phyloP scores from a whole-genome alignment of 35 echinoderm and acorn worm genomes.

The Strongylocentrotus purpuratus region DNA sequence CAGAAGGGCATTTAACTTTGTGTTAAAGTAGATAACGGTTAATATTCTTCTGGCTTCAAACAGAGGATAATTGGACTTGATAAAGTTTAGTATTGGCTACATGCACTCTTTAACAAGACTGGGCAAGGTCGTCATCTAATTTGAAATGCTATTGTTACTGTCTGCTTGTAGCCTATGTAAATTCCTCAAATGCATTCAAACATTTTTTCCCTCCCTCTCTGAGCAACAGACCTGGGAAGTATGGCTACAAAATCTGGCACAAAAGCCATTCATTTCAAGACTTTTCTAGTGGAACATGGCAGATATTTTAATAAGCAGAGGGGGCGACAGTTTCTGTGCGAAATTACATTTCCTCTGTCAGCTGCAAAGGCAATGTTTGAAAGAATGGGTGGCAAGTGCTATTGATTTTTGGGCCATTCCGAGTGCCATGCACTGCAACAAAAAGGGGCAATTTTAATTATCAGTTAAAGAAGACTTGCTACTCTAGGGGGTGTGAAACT shows the following conservation, averaged over 20 bases:
- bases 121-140: background rate
- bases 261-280: background rate
- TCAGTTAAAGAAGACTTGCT: background rate
- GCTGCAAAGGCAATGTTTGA: constrained; percentile 9
- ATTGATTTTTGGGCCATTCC: background rate
- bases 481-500: background rate
- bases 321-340: background rate
- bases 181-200: background rate
- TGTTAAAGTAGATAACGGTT: too few relatives aligned
- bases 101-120: background rate
- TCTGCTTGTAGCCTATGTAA: background rate
- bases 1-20: too few relatives aligned
- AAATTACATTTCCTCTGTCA: constrained; percentile 10
- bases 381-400: constrained; percentile 15
- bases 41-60: background rate
- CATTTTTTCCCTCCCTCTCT: background rate
- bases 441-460: background rate
- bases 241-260: background rate
- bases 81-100: background rate
- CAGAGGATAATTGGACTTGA: background rate
- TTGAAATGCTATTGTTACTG: background rate
- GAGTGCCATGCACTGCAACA: background rate
- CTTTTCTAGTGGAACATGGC: background rate
- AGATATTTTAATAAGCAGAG: constrained; percentile 13
- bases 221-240: background rate